Base-by-base conservation (phyloP, 2,888 invertebrate genomes). In the Syrphus vitripennis region DNA sequence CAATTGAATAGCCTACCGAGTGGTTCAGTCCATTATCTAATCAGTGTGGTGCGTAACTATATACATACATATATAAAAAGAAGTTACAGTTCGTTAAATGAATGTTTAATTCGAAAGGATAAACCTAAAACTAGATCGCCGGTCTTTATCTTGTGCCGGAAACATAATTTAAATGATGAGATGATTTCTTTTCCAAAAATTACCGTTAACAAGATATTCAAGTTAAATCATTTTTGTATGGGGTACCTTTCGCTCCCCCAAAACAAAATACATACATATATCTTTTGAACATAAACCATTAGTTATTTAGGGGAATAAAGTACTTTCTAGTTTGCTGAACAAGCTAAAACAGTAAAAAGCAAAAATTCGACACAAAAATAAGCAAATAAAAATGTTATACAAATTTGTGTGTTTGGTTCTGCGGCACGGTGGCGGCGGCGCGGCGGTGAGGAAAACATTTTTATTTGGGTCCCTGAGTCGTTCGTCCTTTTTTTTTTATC, bases 401-500 rank as follows among this genome's bases (percentile, higher is more conserved):
- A 4, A 7, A 0, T 24, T 50, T 29, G 5, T 29, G 21, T 50
- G 0, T 7, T 29, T 9, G 6, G 26, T 9, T 29, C 1, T 9
- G 19, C 10, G 2, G 3, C 3, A 7, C 10, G 2, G 3, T 7
- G 14, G 14, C 1, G 14, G 14, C 0, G 14, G 14, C 2, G 5
- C 34, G 34, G 34, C 12, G 9, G 12, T 16, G 2, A n/a, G 5
- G 19, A 4, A 14, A 59, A 14, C n/a, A n/a, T n/a, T 40, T 45
- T 65, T 31, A 65, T 45, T 65, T 19, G 45, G 65, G 45, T 45
- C 21, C 19, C 48, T 19, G n/a, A n/a, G n/a, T n/a, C n/a, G n/a
- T n/a, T n/a, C n/a, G 59, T 14, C 57, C 14, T 37, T 37, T 34
- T 31, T 59, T 57, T 59, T 48, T 69, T 83, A 61, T 78, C 24